Evolutionary conservation across 2,888 invertebrate species (phyloP).

Genomic region (Nephrotoma flavescens): DNA sequence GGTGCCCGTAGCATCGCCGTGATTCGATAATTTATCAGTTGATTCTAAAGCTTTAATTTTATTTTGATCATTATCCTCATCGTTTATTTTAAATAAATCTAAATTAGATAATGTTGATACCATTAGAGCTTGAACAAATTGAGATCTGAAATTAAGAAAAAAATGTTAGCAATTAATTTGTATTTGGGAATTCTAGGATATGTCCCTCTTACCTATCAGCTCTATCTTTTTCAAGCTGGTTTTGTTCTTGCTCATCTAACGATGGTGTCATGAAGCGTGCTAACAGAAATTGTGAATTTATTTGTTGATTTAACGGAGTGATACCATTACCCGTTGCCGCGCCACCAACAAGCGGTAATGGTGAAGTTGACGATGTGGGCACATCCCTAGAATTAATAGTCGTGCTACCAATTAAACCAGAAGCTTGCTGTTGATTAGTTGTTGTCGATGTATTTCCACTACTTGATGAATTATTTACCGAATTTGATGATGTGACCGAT

Average conservation of each 20-base stretch:
- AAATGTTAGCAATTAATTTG: not conserved
- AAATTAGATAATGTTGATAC: conserved; percentile 40
- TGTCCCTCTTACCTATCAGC: conserved; percentile 34
- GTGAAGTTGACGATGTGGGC: conserved; percentile 19
- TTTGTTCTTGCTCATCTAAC: conserved; percentile 37
- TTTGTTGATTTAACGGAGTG: conserved; percentile 16
- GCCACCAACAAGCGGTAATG: conserved; percentile 18
- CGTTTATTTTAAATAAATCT: conserved; percentile 17
- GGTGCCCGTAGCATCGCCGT: not conserved
- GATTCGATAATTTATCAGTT: not conserved
- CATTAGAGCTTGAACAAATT: conserved; percentile 56
- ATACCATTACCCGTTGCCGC: conserved; percentile 16
- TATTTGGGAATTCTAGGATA: not conserved
- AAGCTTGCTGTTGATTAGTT: conserved; percentile 5
- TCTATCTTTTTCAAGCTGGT: conserved; percentile 38
- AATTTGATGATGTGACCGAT: conserved; percentile 42
- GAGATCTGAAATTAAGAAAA: conserved; percentile 22
- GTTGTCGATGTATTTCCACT: conserved; percentile 30
- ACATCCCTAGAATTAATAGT: conserved; percentile 30
- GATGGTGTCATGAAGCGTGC: conserved; percentile 38
- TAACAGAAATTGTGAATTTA: conserved; percentile 25
- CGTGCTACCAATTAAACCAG: conserved; percentile 15
- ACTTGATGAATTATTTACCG: conserved; percentile 37
- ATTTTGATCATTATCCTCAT: conserved; percentile 13
- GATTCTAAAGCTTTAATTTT: not conserved